phyloP scores from a whole-genome alignment of 2,888 invertebrate species.

The Diadegma fenestrale region DNA sequence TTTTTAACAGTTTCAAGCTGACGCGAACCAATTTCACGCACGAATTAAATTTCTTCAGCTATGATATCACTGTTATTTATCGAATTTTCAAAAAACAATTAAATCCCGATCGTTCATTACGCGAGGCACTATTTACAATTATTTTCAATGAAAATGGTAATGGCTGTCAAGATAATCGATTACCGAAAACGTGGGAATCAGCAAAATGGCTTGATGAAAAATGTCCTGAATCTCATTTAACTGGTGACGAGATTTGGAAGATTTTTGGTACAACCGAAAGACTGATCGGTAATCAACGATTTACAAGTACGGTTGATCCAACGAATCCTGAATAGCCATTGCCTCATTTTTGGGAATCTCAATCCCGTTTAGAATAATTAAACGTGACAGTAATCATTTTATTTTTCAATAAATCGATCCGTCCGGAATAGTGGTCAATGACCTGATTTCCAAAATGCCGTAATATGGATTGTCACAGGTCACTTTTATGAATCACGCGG shows the following conservation, averaged over 20 bases:
- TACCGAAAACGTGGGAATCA: neutral
- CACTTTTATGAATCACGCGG: neutral
- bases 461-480: constrained; percentile 16
- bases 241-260: neutral
- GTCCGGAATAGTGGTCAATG: constrained; percentile 1
- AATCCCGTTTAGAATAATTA: neutral
- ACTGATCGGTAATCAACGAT: constrained; percentile 27
- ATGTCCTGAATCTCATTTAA: neutral
- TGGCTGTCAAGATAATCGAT: neutral
- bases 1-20: constrained; percentile 32
- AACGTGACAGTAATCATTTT: constrained; percentile 11
- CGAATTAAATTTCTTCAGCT: constrained; percentile 39
- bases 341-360: constrained; percentile 26
- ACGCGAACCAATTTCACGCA: constrained; percentile 64
- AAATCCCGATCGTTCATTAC: neutral
- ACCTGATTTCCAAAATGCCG: constrained; percentile 2
- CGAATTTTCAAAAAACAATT: constrained; percentile 25
- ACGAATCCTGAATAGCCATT: constrained; percentile 56
- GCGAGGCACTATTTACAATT: neutral
- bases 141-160: neutral
- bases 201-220: neutral
- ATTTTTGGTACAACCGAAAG: constrained; percentile 31
- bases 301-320: constrained; percentile 57
- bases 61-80: constrained; percentile 14
- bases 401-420: neutral